Percentiles rank a stretch among this genome's conserved stretches.
phyloP scores from a whole-genome alignment of 2,113 vertebrate genomes.

The Lepisosteus osseus region DNA sequence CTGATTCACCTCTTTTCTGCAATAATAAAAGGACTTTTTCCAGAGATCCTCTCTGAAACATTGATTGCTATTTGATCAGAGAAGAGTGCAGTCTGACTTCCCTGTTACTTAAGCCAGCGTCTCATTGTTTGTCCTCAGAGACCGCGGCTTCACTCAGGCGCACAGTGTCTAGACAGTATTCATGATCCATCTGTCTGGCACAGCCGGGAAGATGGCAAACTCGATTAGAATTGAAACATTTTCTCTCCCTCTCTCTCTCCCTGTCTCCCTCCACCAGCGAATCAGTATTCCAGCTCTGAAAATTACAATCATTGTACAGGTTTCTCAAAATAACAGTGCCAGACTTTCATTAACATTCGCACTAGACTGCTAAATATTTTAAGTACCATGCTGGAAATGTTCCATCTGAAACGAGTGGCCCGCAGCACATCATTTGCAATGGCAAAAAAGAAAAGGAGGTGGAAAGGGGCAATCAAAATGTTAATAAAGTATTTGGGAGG shows the following conservation, averaged over 20 bases:
- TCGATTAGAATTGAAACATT: constrained; percentile 84
- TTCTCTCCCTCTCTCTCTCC: constrained; percentile 39
- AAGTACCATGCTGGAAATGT: constrained; percentile 75
- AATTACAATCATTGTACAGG: constrained; percentile 87
- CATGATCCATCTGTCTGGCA: constrained; percentile 98
- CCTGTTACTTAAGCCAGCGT: constrained; percentile 67
- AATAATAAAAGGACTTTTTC: constrained; percentile 25
- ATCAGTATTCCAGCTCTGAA: constrained; percentile 84
- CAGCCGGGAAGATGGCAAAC: constrained; percentile 85
- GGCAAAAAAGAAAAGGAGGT: constrained; percentile 1
- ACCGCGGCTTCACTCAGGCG: constrained; percentile 73
- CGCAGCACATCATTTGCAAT: not conserved
- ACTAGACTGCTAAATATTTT: constrained; percentile 94
- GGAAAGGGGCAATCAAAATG: not conserved
- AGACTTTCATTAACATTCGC: constrained; percentile 92
- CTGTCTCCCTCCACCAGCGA: constrained; percentile 45
- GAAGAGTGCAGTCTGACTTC: constrained; percentile 61
- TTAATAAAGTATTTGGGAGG: not conserved
- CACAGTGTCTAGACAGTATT: constrained; percentile 96
- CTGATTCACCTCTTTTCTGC: constrained; percentile 35
- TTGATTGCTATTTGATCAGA: constrained; percentile 54
- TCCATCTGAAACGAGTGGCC: constrained; percentile 68
- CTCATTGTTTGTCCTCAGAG: constrained; percentile 72
- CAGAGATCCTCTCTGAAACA: constrained; percentile 17
- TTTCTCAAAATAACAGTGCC: constrained; percentile 80